Evolutionary conservation across 2,888 invertebrate species (phyloP), one percentile per base, ranked within the genome.

Genomic region (Synergus umbraculus): DNA sequence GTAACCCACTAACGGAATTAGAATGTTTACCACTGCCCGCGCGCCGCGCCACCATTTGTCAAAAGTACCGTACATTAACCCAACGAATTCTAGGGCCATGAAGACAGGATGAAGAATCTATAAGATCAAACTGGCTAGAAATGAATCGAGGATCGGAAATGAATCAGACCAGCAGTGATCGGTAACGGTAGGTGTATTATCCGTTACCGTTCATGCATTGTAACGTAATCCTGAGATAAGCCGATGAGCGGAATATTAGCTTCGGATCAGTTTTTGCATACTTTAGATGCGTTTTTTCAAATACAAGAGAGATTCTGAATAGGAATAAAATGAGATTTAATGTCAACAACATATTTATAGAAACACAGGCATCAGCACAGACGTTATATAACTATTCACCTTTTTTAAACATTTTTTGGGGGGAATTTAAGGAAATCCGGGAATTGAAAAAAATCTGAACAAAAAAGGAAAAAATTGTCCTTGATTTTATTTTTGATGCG

Each of bases 131-230:
- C 22, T 29, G 22, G 69, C 29, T 49, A 69, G 69, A 69, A 54
- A 49, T 9, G 69, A 44, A 77, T 79, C 69, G 83, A 81, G 83
- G 85, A 88, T 88, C 86, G 87, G 87, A 87, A 88, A 85, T 87
- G 86, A 87, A 87, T 87, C 87, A 82, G 86, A 87, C 86, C 84
- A 87, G 84, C 83, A 86, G 86, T 85, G 87, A 88, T 88, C 87
- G 81, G 82, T 89, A 89, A 89, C 89, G 89, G 89, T 88, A 89
- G 88, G 22, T 29, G 84, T 85, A 81, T 84, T 88, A 84, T 86
- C 89, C 89, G 89, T 89, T 89, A 89, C 1, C 86, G 80, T 82
- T 81, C 80, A 77, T 54, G 80, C 77, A 79, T 29, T 78, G 73
- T 77, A 77, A 63, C 29, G 37, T 69, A 54, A 69, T 69, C 69